Base-by-base conservation (phyloP, 2,797 vertebrate genomes). In the Urocyon cinereoargenteus region DNA sequence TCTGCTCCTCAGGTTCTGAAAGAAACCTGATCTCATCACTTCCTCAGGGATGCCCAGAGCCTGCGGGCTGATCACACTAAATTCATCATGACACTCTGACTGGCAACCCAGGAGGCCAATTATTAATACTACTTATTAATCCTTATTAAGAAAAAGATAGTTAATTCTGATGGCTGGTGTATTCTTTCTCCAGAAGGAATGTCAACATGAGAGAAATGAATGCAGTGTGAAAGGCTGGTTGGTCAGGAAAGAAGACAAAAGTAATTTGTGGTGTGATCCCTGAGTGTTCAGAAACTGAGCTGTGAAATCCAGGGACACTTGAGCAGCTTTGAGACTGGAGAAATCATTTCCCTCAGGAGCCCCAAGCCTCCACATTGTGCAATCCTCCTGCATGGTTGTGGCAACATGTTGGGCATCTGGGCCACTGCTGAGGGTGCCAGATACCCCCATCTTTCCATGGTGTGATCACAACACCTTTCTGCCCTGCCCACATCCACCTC, bases 271-370 rank as follows among this genome's bases (percentile, higher is more conserved):
- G 59, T 24, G 3, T 70, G 13, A 26, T 36, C 18, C 18, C 77
- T 24, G n/a, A 22, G 19, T 28, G 26, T 22, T 24, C 57, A 15
- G 95, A 91, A 40, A 18, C 28, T 0, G 0, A 75, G 34, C 49
- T n/a, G 1, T 2, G 36, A 64, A 19, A 9, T 59, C 68, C 31
- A 10, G 40, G 72, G 57, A 6, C 0, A 0, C 10, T 36, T 0
- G 0, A 15, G 78, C 75, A 61, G 18, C 84, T 49, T n/a, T 0
- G 0, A 14, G 57, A 11, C 31, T 28, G 8, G 51, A 11, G 34
- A 66, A 40, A 22, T 45, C 22, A 49, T 7, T 45, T 70, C 22
- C 22, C 62, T 84, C 13, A 1, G 61, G 26, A 86, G 2, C 28
- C 64, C 62, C 49, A 53, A 10, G 34, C 55, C 79, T 88, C 62